These are phyloP conservation scores for Furnarius figulus DNA, from an alignment of 2,113 vertebrate species.

Conservation along the genomic window DNA sequence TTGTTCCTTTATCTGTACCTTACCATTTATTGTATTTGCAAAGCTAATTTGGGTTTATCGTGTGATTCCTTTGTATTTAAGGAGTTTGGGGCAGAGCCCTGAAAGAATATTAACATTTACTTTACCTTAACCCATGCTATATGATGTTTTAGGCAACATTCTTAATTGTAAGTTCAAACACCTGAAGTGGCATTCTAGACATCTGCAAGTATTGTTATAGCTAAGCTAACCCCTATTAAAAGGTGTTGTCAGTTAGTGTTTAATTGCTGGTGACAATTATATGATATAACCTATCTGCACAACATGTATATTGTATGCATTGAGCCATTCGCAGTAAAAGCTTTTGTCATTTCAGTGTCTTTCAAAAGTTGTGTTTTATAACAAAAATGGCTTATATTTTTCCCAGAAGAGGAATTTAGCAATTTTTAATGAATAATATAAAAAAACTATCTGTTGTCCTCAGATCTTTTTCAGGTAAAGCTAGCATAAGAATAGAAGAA, in stretches of 20 bases:
- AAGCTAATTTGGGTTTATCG: slow-evolving; percentile 83
- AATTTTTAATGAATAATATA: slow-evolving; percentile 79
- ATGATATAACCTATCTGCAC: slow-evolving; percentile 61
- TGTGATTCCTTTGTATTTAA: slow-evolving; percentile 90
- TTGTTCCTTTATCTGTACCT: slow-evolving; percentile 76
- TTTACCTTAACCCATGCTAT: slow-evolving; percentile 69
- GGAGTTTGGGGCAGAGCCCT: slow-evolving; percentile 92
- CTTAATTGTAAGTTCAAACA: slow-evolving; percentile 77
- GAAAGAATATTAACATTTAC: slow-evolving; percentile 74
- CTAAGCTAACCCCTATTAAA: slow-evolving; percentile 65
- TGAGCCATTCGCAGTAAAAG: slow-evolving; percentile 61
- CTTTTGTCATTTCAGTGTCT: slow-evolving; percentile 73
- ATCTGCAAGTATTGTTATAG: slow-evolving; percentile 60
- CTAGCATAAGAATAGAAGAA: slow-evolving; percentile 67
- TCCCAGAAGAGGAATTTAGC: slow-evolving; percentile 74
- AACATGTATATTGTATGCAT: slow-evolving; percentile 71
- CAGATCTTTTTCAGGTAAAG: slow-evolving; percentile 74
- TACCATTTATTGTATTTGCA: slow-evolving; percentile 76
- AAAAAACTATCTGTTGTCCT: slow-evolving; percentile 76
- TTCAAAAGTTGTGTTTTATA: slow-evolving; percentile 78
- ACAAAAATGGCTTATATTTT: slow-evolving; percentile 82
- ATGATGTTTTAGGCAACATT: slow-evolving; percentile 84
- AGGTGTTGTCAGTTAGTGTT: slow-evolving; percentile 62
- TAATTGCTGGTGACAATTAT: slow-evolving; percentile 69
- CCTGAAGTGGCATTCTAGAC: slow-evolving; percentile 70